phyloP scores from a whole-genome alignment of 2,888 invertebrate species.

The Agrotis segetum region DNA sequence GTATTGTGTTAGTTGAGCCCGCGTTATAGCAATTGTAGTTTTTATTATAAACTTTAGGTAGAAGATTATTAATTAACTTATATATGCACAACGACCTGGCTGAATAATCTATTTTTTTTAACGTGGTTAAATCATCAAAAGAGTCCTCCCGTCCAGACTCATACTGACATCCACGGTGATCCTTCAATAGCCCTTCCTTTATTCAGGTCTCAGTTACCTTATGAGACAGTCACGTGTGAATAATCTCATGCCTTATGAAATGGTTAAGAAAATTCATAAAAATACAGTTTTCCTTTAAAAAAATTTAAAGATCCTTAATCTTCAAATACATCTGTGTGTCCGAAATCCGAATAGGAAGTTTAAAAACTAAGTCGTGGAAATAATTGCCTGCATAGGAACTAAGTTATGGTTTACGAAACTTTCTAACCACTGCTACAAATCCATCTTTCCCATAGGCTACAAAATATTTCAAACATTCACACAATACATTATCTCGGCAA shows the following conservation, averaged over 20 bases:
- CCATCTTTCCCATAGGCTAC: constrained; percentile 36
- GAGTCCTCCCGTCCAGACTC: too few species aligned
- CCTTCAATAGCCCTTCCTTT: too few species aligned
- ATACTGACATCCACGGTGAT: too few species aligned
- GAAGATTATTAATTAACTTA: constrained; percentile 11
- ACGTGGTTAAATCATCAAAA: too few species aligned
- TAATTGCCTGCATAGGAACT: too few species aligned
- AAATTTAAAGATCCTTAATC: neutral
- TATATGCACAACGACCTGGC: neutral
- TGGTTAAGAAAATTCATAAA: neutral
- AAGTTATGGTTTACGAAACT: neutral
- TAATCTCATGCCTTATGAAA: neutral
- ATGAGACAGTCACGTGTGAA: too few species aligned
- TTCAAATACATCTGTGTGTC: neutral
- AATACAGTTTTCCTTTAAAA: too few species aligned
- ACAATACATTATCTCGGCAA: constrained; percentile 52
- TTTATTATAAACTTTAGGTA: constrained; percentile 14
- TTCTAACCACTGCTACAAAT: constrained; percentile 18
- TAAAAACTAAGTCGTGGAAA: neutral
- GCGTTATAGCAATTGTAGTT: constrained; percentile 16
- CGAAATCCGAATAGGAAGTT: neutral
- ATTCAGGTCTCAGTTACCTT: too few species aligned
- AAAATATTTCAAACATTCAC: constrained; percentile 38
- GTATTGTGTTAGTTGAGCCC: constrained; percentile 27
- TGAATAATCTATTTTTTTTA: neutral